Base-by-base conservation (phyloP, 2,888 invertebrate species). In the Troides helena region DNA sequence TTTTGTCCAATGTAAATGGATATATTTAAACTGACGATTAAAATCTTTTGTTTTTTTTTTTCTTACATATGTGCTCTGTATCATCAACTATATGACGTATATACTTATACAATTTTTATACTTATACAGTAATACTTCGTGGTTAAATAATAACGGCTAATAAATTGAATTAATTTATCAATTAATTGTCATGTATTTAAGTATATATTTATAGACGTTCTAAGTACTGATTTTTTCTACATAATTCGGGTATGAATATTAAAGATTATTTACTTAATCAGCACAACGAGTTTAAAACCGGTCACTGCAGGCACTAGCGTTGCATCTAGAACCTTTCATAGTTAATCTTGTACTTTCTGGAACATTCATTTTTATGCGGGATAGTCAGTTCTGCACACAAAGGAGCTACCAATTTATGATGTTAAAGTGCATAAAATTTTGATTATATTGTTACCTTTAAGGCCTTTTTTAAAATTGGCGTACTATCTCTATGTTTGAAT, bases 211-310 rank as follows among this genome's bases (percentile, higher is more conserved):
- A 4, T 14, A 46, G 12, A 46, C 12, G 2, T 46, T 46, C 4
- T 6, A 53, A 1, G 18, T 53, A 18, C 6, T 53, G n/a, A n/a
- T 53, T 53, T 53, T 53, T 53, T 58, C 23, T 23, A 12, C 12
- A 23, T 58, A 58, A 23, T 58, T 58, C 23, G 57, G 57, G n/a
- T 12, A 58, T 56, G 7, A n/a, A 56, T 23, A 23, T n/a, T 14
- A 21, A 23, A 12, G 23, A 58, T 8, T n/a, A 57, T 21, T 57
- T 57, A n/a, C 7, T 59, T 65, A 25, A 36, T 25, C 18, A 25
- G 59, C 7, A 25, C 57, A 39, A 60, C 66, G 30, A 59, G 66
- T 60, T 60, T 30, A 5, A 17, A 66, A 66, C 60, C 66, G 66
- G 66, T 60, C 59, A 6, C 12, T 50, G 60, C 59, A 46, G 17